Base-by-base conservation (phyloP, 2,888 invertebrate species). In the Timandra comae region DNA sequence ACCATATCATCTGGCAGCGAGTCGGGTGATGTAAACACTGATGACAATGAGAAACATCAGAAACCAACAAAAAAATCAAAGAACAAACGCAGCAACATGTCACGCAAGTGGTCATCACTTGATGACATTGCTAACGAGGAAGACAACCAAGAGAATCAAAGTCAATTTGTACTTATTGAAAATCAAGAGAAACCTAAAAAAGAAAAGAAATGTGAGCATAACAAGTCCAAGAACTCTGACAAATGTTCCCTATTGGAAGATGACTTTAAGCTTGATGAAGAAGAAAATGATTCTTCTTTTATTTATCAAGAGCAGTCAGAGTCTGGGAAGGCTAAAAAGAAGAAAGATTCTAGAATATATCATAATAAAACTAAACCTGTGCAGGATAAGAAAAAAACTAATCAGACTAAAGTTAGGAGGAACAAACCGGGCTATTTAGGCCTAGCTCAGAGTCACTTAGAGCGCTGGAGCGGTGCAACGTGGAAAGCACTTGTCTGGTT, bases 401-500 rank as follows among this genome's bases (percentile, higher is more conserved):
- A 57, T 58, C 68, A 86, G 65, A 39, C 67, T 56, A 85, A 85
- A 54, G 52, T 66, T 10, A 69, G 73, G 12, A 62, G 74, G 27
- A 77, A 71, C 36, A 86, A 86, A 44, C 80, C 81, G 0, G 76
- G 79, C 0, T 87, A 86, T 46, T 51, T 77, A 63, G 69, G 86
- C 0, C 36, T 84, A 35, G 76, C 77, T 29, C 86, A 85, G 33
- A 78, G 69, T 38, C 82, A 80, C 33, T 31, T 85, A 22, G 84
- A 87, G 39, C 85, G 87, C 36, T 90, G 90, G 89, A 80, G 86
- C 6, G 87, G 80, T 25, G 88, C 86, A 1, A 85, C 88, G 3
- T 78, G 87, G 65, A 89, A 87, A 55, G 89, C 93, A 35, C 69
- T 93, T 34, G 86, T 90, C 36, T 95, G 95, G 95, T 88, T 95